These are phyloP conservation scores for Corythornis cristatus DNA, from an alignment of 2,113 vertebrate genomes.

Conservation along the genomic window DNA sequence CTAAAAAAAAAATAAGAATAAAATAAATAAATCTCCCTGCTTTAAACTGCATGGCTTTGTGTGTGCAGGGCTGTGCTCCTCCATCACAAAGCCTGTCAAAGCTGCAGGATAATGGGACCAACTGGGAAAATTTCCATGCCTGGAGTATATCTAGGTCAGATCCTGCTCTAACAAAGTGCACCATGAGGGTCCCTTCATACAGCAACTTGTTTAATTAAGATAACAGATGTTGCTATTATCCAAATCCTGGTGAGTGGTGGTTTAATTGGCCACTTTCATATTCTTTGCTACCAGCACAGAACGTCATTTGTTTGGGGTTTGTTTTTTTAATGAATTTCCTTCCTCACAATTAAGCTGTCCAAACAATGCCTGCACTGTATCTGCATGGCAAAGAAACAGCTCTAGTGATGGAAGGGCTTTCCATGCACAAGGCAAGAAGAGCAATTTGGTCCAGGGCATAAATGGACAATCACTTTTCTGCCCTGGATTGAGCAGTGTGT, in stretches of 20 bases:
- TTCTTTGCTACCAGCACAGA: constrained; percentile 54
- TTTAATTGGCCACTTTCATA: constrained; percentile 75
- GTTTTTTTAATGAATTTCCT: constrained; percentile 19
- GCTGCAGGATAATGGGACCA: constrained; percentile 54
- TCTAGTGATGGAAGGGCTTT: constrained; percentile 44
- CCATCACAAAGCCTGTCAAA: constrained; percentile 46
- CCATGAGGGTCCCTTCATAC: background rate
- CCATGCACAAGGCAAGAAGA: background rate
- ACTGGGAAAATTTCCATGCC: constrained; percentile 54
- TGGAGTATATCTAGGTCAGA: constrained; percentile 70
- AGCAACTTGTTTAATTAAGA: constrained; percentile 75
- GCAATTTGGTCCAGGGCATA: background rate
- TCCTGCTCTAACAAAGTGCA: constrained; percentile 33
- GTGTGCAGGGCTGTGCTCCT: background rate
- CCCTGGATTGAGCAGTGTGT: background rate
- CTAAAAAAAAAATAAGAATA: background rate
- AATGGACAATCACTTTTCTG: constrained; percentile 8
- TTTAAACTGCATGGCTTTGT: background rate
- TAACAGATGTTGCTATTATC: constrained; percentile 73
- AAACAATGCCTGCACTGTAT: constrained; percentile 54
- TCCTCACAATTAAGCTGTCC: constrained; percentile 69
- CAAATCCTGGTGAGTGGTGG: constrained; percentile 32
- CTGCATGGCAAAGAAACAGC: constrained; percentile 6
- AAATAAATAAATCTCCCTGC: background rate
- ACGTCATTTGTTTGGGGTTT: constrained; percentile 8